These are phyloP conservation scores for Chrysocyon brachyurus DNA, from an alignment of 2,797 vertebrate species.

Conservation along the genomic window DNA sequence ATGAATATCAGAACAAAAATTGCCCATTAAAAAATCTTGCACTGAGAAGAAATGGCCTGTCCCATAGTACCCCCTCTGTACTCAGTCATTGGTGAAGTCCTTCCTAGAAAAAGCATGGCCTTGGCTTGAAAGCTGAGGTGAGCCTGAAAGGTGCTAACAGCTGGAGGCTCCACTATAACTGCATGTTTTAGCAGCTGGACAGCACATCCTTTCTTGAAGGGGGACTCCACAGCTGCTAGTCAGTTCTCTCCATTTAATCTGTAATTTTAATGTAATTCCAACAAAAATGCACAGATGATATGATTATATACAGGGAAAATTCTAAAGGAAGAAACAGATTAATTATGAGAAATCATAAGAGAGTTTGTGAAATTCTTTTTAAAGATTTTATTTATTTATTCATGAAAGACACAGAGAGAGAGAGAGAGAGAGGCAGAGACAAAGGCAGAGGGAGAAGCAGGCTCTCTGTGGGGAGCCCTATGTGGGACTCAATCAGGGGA, in stretches of 20 bases:
- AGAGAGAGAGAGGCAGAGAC: too few species aligned
- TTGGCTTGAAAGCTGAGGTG: background rate
- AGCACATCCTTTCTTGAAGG: background rate
- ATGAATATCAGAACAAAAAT: background rate
- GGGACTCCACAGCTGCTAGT: background rate
- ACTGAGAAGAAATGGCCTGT: background rate
- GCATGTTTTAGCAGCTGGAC: background rate
- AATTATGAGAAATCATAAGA: background rate
- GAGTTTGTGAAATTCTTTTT: background rate
- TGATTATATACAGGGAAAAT: background rate
- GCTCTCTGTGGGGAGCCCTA: too few species aligned
- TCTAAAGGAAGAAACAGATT: background rate
- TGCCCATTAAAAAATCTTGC: background rate
- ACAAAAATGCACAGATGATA: background rate
- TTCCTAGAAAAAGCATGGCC: background rate
- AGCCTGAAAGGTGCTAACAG: background rate
- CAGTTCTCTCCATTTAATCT: background rate
- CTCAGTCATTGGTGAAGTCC: background rate
- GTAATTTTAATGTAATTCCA: background rate
- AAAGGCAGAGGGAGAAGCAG: too few species aligned
- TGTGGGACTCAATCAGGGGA: too few species aligned
- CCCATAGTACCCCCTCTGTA: background rate
- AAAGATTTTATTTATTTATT: too few species aligned
- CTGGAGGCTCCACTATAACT: background rate
- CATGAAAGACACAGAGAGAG: too few species aligned